These are phyloP conservation scores for Amphimedon queenslandica DNA, from an alignment of 37 sponge, comb jelly and placozoan genomes.

Conservation along the genomic window DNA sequence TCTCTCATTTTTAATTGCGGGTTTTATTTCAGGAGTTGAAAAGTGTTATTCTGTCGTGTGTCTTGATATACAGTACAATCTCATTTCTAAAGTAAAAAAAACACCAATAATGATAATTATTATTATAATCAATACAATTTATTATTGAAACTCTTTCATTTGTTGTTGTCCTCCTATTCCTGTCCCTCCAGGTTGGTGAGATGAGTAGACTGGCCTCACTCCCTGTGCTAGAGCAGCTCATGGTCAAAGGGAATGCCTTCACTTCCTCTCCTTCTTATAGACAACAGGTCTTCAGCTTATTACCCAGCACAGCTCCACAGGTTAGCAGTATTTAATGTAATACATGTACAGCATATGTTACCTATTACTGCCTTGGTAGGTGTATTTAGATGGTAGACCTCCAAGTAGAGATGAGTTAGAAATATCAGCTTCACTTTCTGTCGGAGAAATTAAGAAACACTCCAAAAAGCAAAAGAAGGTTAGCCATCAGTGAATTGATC, in stretches of 20 bases:
- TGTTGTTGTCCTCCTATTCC: too few relatives aligned
- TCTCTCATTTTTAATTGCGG: too few relatives aligned
- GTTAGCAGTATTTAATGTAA: not conserved
- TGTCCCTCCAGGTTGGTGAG: slow-evolving; percentile 37
- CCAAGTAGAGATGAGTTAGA: slow-evolving; percentile 30
- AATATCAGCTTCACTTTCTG: slow-evolving; percentile 6
- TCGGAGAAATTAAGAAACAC: not conserved
- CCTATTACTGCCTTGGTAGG: slow-evolving; percentile 6
- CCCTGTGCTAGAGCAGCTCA: slow-evolving; percentile 42
- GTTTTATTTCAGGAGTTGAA: too few relatives aligned
- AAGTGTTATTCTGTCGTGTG: too few relatives aligned
- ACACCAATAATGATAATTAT: too few relatives aligned
- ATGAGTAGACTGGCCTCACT: slow-evolving; percentile 35
- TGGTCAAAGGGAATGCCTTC: slow-evolving; percentile 63
- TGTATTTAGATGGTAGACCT: slow-evolving; percentile 35
- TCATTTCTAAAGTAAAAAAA: too few relatives aligned
- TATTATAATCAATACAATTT: too few relatives aligned
- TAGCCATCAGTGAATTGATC: too few relatives aligned
- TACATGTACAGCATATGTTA: not conserved
- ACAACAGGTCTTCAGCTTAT: slow-evolving; percentile 35
- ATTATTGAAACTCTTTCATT: too few relatives aligned
- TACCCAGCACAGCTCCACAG: slow-evolving; percentile 16
- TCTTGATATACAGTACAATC: too few relatives aligned
- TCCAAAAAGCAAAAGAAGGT: not conserved
- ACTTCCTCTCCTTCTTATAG: slow-evolving; percentile 41